Percentiles rank a stretch among this genome's conserved stretches.
Evolutionary conservation across 2,797 vertebrate species (phyloP).

Genomic region (Girardinus metallicus): DNA sequence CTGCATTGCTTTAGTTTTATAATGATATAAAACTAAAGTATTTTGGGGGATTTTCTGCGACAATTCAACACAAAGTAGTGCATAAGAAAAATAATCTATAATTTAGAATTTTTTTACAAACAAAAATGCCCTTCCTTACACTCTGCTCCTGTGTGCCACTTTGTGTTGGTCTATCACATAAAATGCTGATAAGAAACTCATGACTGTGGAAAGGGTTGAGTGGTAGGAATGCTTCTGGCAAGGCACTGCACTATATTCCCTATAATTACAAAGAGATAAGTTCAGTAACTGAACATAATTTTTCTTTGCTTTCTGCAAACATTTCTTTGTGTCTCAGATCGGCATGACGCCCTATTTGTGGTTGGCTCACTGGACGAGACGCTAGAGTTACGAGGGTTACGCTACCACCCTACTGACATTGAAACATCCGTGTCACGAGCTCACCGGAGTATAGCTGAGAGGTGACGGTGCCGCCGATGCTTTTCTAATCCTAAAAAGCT

Average conservation of each 20-base stretch:
- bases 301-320: background rate
- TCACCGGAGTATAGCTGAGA: slow-evolving; percentile 97
- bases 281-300: background rate
- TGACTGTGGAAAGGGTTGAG: background rate
- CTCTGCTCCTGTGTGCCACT: background rate
- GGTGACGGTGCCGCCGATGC: slow-evolving; percentile 75
- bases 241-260: background rate
- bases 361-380: slow-evolving; percentile 97
- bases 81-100: background rate
- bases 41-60: background rate
- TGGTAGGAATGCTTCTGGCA: background rate
- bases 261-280: background rate
- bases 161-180: background rate
- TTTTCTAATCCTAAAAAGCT: background rate
- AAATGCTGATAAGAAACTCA: background rate
- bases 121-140: background rate
- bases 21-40: background rate
- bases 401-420: slow-evolving; percentile 97
- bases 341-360: slow-evolving; percentile 97
- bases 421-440: slow-evolving; percentile 94
- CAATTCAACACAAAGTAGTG: background rate
- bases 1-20: too few species aligned
- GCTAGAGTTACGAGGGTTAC: slow-evolving; percentile 92
- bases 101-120: background rate
- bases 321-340: slow-evolving; percentile 80